These are phyloP conservation scores for Bathynomus jamesi DNA, from an alignment of 1,140 invertebrate species.

Conservation along the genomic window DNA sequence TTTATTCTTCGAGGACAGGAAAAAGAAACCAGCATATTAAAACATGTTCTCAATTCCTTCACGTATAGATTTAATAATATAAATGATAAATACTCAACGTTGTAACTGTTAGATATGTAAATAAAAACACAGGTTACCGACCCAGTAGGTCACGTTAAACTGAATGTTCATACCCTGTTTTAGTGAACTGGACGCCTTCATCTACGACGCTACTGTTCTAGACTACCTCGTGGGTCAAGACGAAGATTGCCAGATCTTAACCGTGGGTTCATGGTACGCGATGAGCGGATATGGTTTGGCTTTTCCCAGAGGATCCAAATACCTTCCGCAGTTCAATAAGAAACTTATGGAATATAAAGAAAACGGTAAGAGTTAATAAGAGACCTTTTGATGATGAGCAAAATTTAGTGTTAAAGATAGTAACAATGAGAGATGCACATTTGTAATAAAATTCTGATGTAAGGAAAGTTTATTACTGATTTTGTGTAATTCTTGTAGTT, in stretches of 20 bases:
- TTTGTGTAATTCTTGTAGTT: too few relatives aligned
- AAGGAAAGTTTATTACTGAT: too few relatives aligned
- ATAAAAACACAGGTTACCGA: too few relatives aligned
- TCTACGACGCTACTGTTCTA: conserved; percentile 96
- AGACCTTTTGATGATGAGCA: too few relatives aligned
- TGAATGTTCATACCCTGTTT: conserved; percentile 9
- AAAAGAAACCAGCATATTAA: too few relatives aligned
- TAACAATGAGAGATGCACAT: neutral
- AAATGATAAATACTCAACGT: too few relatives aligned
- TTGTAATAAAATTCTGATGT: too few relatives aligned
- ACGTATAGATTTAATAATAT: too few relatives aligned
- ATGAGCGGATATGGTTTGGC: conserved; percentile 86
- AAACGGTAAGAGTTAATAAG: conserved; percentile 58
- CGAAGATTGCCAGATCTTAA: conserved; percentile 89
- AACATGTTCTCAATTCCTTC: too few relatives aligned
- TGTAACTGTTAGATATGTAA: too few relatives aligned
- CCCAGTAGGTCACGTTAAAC: too few relatives aligned
- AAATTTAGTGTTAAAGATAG: neutral
- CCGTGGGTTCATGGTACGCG: conserved; percentile 91
- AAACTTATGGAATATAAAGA: conserved; percentile 86
- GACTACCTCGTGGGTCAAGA: conserved; percentile 93
- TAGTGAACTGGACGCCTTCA: conserved; percentile 94
- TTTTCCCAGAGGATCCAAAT: conserved; percentile 91
- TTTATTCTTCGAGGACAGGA: too few relatives aligned
- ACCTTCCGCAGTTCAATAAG: conserved; percentile 89